Conservation (phyloP, 92 coral and sea anemone species). For the Palythoa grandiflora region DNA sequence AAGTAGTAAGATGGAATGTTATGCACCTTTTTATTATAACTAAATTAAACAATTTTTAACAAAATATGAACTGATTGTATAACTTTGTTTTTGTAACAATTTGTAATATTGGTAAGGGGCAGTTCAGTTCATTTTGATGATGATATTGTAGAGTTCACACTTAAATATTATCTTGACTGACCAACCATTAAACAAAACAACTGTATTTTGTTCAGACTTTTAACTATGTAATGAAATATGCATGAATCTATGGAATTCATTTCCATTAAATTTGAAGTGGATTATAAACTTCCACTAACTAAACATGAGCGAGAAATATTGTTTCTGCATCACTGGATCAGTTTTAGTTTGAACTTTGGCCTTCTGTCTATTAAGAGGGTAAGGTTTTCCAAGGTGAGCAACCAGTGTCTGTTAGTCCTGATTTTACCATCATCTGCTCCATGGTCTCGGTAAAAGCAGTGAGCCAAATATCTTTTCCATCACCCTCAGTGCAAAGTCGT, state of each 20-base stretch:
- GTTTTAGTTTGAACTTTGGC: neutral
- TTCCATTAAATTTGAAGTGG: neutral
- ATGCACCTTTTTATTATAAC: constrained; percentile 1
- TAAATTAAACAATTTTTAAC: neutral
- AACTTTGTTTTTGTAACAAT: too few species aligned
- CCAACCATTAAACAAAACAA: neutral
- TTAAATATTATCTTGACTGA: neutral
- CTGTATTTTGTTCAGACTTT: too few species aligned
- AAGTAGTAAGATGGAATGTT: constrained; percentile 10
- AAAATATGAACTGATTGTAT: too few species aligned
- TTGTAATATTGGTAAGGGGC: too few species aligned
- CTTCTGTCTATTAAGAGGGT: neutral
- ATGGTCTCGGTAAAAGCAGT: constrained; percentile 37
- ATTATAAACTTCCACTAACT: constrained; percentile 1
- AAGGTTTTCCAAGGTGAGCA: neutral
- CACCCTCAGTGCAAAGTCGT: neutral
- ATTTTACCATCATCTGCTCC: neutral
- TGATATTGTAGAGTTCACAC: too few species aligned
- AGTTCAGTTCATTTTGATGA: too few species aligned
- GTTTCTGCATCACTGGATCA: constrained; percentile 17
- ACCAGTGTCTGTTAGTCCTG: neutral
- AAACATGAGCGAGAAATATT: neutral
- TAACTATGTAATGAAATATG: constrained; percentile 9
- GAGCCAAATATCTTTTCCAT: constrained; percentile 33
- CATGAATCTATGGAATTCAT: constrained; percentile 11